These are phyloP conservation scores for Sebastes flavidus DNA, from an alignment of 2,797 vertebrate genomes.

Conservation along the genomic window DNA sequence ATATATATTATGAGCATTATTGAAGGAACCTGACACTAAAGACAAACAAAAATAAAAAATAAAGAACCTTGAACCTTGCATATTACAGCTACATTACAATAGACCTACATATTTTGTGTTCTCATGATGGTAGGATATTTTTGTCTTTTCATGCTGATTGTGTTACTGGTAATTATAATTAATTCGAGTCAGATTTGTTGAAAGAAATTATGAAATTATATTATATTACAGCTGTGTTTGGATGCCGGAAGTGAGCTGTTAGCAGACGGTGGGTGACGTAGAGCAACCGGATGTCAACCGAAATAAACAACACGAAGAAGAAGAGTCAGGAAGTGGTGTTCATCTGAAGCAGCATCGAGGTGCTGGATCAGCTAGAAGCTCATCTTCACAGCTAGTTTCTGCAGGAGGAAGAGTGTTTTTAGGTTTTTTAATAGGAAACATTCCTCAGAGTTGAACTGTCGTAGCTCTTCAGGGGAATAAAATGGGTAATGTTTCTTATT, in stretches of 20 bases:
- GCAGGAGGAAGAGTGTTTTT: not conserved
- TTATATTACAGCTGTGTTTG: not conserved
- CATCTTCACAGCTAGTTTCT: accelerated
- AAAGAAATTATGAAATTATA: not conserved
- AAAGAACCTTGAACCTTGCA: no score
- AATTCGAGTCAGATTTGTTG: not conserved
- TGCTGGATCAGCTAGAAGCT: not conserved
- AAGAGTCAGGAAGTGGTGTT: not conserved
- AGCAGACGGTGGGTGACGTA: not conserved
- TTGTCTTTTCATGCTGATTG: no score
- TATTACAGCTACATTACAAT: no score
- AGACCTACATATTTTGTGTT: no score
- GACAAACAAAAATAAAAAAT: no score
- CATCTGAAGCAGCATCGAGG: not conserved
- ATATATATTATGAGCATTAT: no score
- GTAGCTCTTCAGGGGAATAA: not conserved
- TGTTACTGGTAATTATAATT: not conserved
- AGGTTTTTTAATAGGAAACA: not conserved
- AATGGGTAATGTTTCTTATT: slow-evolving; percentile 47
- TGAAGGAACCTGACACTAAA: no score
- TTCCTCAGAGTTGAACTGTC: not conserved
- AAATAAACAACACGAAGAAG: slow-evolving; percentile 1
- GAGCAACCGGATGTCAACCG: not conserved
- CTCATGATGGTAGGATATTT: no score
- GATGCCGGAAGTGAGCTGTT: not conserved